phyloP scores from a whole-genome alignment of 2,888 invertebrate genomes.

The Biston betularia region DNA sequence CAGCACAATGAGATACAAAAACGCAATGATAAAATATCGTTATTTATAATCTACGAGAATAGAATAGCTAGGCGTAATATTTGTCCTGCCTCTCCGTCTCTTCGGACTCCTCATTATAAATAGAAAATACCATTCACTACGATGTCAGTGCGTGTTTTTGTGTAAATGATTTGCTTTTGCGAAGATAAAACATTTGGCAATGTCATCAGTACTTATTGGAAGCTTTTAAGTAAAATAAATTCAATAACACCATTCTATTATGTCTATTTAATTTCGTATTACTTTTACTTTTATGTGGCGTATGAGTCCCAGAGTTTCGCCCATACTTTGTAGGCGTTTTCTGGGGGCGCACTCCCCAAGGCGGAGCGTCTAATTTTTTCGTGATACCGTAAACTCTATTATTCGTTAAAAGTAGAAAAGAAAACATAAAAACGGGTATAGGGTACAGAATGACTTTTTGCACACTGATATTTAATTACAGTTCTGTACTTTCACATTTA shows the following conservation, averaged over 20 bases:
- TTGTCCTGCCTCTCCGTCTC: conserved; percentile 13
- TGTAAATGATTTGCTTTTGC: conserved; percentile 11
- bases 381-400: too few species aligned
- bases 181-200: conserved; percentile 7
- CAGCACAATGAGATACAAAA: neutral
- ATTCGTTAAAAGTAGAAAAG: too few species aligned
- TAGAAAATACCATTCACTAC: conserved; percentile 24
- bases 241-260: neutral
- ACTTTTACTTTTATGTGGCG: too few species aligned
- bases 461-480: too few species aligned
- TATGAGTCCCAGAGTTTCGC: too few species aligned
- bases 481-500: too few species aligned
- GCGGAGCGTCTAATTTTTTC: too few species aligned
- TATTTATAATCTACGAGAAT: conserved; percentile 13
- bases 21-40: neutral
- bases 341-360: too few species aligned
- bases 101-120: conserved; percentile 20
- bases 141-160: conserved; percentile 2
- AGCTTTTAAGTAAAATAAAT: conserved; percentile 5
- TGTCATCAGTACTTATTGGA: conserved; percentile 1
- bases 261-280: too few species aligned
- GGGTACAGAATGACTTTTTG: too few species aligned
- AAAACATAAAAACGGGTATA: too few species aligned
- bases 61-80: conserved; percentile 16
- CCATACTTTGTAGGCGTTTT: too few species aligned